phyloP scores from a whole-genome alignment of 2,113 vertebrate species.

The Apteryx owenii region DNA sequence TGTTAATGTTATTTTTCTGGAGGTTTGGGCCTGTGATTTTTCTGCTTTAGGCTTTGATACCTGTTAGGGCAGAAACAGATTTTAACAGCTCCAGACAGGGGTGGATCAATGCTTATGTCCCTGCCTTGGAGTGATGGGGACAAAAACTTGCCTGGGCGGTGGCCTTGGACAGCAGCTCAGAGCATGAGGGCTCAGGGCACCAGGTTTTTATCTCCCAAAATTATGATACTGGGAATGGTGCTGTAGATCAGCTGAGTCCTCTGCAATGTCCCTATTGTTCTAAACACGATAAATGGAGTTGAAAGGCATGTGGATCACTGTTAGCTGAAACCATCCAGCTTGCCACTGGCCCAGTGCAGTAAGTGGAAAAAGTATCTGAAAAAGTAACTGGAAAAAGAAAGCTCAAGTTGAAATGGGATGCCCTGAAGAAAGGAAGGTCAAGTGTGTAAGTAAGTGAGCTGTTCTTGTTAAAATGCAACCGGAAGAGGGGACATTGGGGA shows the following conservation, averaged over 20 bases:
- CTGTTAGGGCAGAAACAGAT: neutral
- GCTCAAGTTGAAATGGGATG: neutral
- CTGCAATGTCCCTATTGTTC: neutral
- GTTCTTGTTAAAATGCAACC: neutral
- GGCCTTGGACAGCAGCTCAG: neutral
- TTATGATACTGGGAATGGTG: neutral
- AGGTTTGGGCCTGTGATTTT: neutral
- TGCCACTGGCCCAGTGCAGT: neutral
- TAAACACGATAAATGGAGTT: neutral
- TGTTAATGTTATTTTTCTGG: fast-evolving
- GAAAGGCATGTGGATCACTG: neutral
- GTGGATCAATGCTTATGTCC: neutral
- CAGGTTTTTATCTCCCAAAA: neutral
- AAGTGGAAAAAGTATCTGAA: too few relatives aligned
- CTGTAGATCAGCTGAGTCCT: neutral
- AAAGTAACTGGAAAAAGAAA: neutral
- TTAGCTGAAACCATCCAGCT: neutral
- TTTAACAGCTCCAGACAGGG: neutral
- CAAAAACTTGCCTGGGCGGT: neutral
- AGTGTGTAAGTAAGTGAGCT: neutral
- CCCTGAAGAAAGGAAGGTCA: neutral
- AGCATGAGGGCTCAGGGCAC: neutral
- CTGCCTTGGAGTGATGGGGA: neutral
- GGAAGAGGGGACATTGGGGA: neutral
- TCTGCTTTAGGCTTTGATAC: neutral